A percentile compares a stretch with the other conserved stretches of the same genome.
These are phyloP conservation scores for Amazona ochrocephala DNA, from an alignment of 2,797 vertebrate species.

Conservation along the genomic window DNA sequence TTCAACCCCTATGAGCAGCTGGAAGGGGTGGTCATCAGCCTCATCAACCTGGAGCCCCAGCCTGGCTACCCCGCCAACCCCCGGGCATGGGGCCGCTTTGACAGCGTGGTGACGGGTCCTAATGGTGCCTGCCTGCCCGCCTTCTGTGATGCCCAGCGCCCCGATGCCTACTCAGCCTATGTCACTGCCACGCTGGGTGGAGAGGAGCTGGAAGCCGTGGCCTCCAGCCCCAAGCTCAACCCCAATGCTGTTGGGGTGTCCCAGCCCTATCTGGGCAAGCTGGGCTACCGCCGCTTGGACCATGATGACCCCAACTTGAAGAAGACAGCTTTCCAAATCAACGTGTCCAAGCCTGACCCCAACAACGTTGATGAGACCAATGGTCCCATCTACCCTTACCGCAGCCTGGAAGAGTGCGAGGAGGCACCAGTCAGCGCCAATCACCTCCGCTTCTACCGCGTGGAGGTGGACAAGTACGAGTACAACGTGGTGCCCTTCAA, in stretches of 20 bases:
- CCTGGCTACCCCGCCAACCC: slow-evolving; percentile 91
- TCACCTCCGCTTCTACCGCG: slow-evolving; percentile 95
- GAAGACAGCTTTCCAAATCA: slow-evolving; percentile 92
- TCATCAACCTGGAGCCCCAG: slow-evolving; percentile 93
- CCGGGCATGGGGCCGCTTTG: slow-evolving; percentile 95
- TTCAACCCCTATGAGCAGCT: slow-evolving; percentile 90
- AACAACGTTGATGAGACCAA: slow-evolving; percentile 87
- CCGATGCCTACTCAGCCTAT: slow-evolving; percentile 92
- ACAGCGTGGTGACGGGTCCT: slow-evolving; percentile 91
- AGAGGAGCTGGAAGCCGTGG: slow-evolving; percentile 93
- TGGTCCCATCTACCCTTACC: slow-evolving; percentile 93
- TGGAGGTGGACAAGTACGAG: slow-evolving; percentile 94
- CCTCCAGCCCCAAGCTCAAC: slow-evolving; percentile 88
- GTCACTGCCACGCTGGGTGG: slow-evolving; percentile 91
- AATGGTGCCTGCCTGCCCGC: slow-evolving; percentile 96
- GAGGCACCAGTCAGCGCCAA: slow-evolving; percentile 85
- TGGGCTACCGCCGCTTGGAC: slow-evolving; percentile 91
- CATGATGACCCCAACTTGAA: slow-evolving; percentile 89
- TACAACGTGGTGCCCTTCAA: slow-evolving; percentile 96
- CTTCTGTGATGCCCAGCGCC: slow-evolving; percentile 87
- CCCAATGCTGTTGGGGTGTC: slow-evolving; percentile 89
- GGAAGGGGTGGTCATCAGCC: slow-evolving; percentile 90
- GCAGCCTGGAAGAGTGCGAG: slow-evolving; percentile 87
- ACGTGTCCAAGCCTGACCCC: slow-evolving; percentile 91
- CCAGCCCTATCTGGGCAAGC: slow-evolving; percentile 90